phyloP scores from a whole-genome alignment of 1,140 invertebrate genomes.

The Drosophila insularis region DNA sequence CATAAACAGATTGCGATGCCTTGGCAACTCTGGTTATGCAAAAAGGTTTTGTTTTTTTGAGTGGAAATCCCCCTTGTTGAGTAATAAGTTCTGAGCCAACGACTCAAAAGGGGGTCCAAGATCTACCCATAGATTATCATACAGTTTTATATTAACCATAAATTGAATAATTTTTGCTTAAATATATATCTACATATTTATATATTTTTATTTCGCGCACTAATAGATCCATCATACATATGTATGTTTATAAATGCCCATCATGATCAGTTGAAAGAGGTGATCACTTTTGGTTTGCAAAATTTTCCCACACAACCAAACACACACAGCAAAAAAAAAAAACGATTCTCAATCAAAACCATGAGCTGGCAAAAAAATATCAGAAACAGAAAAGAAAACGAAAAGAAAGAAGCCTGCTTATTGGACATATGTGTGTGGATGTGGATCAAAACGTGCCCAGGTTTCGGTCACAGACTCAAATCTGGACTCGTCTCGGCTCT shows the following conservation, averaged over 20 bases:
- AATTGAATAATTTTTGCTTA: slow-evolving; percentile 17
- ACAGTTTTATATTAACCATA: neutral
- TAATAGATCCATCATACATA: neutral
- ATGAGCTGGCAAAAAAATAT: slow-evolving; percentile 51
- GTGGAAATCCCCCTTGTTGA: slow-evolving; percentile 40
- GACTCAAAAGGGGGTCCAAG: neutral
- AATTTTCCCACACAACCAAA: slow-evolving; percentile 19
- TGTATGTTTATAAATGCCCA: neutral
- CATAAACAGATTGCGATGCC: slow-evolving; percentile 57
- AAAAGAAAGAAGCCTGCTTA: slow-evolving; percentile 37
- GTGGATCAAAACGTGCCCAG: slow-evolving; percentile 64
- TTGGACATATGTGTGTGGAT: slow-evolving; percentile 66
- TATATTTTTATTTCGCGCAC: neutral
- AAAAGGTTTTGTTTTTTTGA: slow-evolving; percentile 39
- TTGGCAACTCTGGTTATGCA: slow-evolving; percentile 74
- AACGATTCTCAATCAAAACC: slow-evolving; percentile 49
- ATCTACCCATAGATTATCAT: slow-evolving; percentile 1
- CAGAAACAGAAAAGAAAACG: neutral
- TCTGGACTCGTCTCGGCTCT: neutral
- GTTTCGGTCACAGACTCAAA: slow-evolving; percentile 28
- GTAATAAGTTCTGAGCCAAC: neutral
- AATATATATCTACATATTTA: neutral
- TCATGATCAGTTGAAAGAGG: neutral
- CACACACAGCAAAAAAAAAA: slow-evolving; percentile 12
- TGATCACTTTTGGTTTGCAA: slow-evolving; percentile 8